These are phyloP conservation scores for Syritta pipiens DNA, from an alignment of 2,888 invertebrate genomes.

Conservation along the genomic window DNA sequence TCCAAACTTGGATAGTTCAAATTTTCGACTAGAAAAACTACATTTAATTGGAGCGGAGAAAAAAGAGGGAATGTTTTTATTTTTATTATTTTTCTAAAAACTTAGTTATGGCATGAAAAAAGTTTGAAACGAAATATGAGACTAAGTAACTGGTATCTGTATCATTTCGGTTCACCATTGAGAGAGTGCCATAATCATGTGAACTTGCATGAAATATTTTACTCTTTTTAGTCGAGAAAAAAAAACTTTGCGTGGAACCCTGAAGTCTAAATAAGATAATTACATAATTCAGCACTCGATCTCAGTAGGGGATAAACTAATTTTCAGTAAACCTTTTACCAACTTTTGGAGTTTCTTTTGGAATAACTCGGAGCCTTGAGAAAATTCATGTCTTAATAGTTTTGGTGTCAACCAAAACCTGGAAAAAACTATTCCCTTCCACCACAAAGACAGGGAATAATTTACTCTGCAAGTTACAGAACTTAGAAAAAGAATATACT, in stretches of 20 bases:
- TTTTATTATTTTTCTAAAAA: background rate
- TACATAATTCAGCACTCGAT: too few relatives aligned
- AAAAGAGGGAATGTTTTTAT: background rate
- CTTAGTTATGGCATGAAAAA: background rate
- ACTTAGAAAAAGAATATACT: background rate
- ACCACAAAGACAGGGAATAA: conserved; percentile 2
- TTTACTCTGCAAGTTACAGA: conserved; percentile 11
- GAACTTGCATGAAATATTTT: background rate
- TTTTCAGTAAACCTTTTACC: too few relatives aligned
- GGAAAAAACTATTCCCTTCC: background rate
- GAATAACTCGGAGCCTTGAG: too few relatives aligned
- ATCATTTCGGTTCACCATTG: background rate
- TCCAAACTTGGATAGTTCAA: conserved; percentile 25
- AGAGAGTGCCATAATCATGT: background rate
- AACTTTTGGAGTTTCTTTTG: too few relatives aligned
- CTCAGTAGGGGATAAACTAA: too few relatives aligned
- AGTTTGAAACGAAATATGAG: background rate
- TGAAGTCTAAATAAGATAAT: too few relatives aligned
- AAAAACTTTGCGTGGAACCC: too few relatives aligned
- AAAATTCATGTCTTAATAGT: conserved; percentile 25
- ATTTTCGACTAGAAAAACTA: conserved; percentile 27
- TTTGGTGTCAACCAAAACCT: background rate
- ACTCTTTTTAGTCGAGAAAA: background rate
- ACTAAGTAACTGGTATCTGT: background rate
- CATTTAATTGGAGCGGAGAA: conserved; percentile 46